Conservation (phyloP, 2,797 vertebrate genomes). For the Catostomus latipinnis region DNA sequence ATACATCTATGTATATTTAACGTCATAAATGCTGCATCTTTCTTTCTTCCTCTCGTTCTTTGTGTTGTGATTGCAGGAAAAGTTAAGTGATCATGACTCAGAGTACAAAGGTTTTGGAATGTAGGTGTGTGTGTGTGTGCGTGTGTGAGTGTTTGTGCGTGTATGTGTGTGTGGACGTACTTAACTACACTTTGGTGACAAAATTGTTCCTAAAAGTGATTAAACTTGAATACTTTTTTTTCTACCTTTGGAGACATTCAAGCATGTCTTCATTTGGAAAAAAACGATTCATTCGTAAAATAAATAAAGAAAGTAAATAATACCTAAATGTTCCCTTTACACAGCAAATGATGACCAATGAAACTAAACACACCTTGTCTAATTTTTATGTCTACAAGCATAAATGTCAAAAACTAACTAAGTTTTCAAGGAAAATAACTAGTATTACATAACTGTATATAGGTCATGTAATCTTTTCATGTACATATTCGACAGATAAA, state of each 20-base stretch:
- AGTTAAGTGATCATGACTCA: constrained; percentile 60
- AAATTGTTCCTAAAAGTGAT: too few relatives aligned
- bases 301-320: too few relatives aligned
- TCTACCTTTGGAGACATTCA: too few relatives aligned
- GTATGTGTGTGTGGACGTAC: too few relatives aligned
- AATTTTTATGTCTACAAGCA: neutral
- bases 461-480: constrained; percentile 5
- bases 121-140: constrained; percentile 54
- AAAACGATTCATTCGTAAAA: too few relatives aligned
- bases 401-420: neutral
- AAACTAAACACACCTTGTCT: neutral
- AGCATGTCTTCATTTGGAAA: too few relatives aligned
- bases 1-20: constrained; percentile 30
- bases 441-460: neutral
- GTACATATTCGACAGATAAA: neutral
- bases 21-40: constrained; percentile 8
- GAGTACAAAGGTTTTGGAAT: constrained; percentile 70
- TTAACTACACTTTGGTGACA: too few relatives aligned
- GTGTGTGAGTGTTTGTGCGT: neutral
- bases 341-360: neutral
- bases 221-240: too few relatives aligned
- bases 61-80: constrained; percentile 54
- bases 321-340: neutral
- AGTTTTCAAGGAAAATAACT: too few relatives aligned
- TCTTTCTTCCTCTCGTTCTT: constrained; percentile 1